Base-by-base conservation (phyloP, 2,113 vertebrate species). In the Colius striatus region DNA sequence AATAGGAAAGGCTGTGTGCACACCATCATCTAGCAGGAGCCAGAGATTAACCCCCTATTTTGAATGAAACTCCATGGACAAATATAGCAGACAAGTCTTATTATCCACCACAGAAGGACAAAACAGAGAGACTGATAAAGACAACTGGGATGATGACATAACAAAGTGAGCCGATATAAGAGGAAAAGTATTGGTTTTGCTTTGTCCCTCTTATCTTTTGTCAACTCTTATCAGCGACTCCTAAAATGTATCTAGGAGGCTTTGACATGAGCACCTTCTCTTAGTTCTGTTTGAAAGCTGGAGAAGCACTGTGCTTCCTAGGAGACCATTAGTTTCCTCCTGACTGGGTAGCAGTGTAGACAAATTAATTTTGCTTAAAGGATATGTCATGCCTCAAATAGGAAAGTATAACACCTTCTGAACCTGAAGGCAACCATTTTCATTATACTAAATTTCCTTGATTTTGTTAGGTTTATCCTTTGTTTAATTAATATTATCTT, bases 221-320 rank as follows among this genome's bases (percentile, higher is more conserved):
- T 41, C 17, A 27, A 8, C 9, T 83, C 15, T 0, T 67, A 36
- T 55, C 38, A 47, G 29, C 32, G 2, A n/a, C 5, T 38, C 47
- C 16, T 32, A 22, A n/a, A 19, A 34, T 21, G 25, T 27, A 48
- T 11, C 5, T 34, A 22, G 13, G 32, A 47, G 12, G 8, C 13
- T 76, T 63, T 1, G 2, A 14, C 16, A n/a, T 0, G 13, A 54
- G 25, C n/a, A 23, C 18, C 29, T 34, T 4, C 17, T 12, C 6
- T 63, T 30, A 19, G 3, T 14, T 79, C 45, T 54, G 17, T 7
- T 5, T 76, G n/a, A 77, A 65, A 80, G 34, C 2, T 68, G 15
- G 43, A 72, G 45, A 53, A 50, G 14, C 3, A 15, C 5, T 72
- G 10, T 11, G 6, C 15, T 48, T 55, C 10, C 26, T 12, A 3